Percentiles rank a stretch among this genome's conserved stretches.
phyloP scores from a whole-genome alignment of 2,113 vertebrate species.

The Ammospiza caudacuta region DNA sequence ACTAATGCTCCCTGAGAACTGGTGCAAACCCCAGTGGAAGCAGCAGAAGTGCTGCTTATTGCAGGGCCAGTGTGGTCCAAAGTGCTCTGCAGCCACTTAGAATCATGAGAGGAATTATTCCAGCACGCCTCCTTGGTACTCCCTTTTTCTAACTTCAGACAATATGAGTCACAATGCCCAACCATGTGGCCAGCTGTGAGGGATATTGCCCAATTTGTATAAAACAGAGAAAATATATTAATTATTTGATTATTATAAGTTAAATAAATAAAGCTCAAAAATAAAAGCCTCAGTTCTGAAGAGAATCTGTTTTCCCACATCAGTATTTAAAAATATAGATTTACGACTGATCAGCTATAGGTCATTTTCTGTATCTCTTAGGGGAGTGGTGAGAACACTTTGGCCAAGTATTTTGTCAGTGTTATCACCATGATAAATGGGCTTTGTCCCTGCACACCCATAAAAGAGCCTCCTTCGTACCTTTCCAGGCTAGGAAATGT shows the following conservation, averaged over 20 bases:
- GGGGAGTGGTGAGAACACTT: background rate
- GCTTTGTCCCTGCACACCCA: background rate
- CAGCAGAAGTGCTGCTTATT: background rate
- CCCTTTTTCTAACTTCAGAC: background rate
- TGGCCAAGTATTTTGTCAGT: conserved; percentile 19
- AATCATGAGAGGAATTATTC: background rate
- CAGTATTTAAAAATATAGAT: conserved; percentile 72
- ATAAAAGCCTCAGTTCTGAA: conserved; percentile 59
- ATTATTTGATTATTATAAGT: conserved; percentile 69
- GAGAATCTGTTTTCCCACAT: conserved; percentile 40
- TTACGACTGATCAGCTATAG: conserved; percentile 23
- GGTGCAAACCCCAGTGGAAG: background rate
- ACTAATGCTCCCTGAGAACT: background rate
- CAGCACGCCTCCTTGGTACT: background rate
- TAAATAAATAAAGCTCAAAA: conserved; percentile 80
- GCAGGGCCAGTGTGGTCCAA: background rate
- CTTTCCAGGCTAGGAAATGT: conserved; percentile 5
- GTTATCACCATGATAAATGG: background rate
- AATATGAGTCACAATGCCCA: background rate
- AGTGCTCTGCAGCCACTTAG: background rate
- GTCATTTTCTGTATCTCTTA: background rate
- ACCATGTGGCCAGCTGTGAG: background rate
- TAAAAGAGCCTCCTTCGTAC: conserved; percentile 20
- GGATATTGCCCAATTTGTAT: conserved; percentile 6
- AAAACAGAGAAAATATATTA: conserved; percentile 72